Percentiles rank a stretch among this genome's conserved stretches.
phyloP scores from a whole-genome alignment of 2,113 vertebrate genomes.

The Chionis minor region DNA sequence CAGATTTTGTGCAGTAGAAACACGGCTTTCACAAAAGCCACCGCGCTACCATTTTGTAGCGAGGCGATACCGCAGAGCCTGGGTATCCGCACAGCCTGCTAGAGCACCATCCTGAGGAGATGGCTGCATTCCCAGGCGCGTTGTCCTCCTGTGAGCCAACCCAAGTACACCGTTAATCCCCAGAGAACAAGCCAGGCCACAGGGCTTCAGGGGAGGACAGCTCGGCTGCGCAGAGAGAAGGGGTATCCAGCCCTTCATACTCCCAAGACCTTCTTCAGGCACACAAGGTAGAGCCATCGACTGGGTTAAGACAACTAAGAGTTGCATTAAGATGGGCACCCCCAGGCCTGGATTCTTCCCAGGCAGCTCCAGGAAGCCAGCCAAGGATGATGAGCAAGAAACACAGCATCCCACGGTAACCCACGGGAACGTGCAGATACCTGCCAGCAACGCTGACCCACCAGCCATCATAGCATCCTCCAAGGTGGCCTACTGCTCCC shows the following conservation, averaged over 20 bases:
- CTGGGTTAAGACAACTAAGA: too few species aligned
- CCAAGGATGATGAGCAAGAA: background rate
- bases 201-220: background rate
- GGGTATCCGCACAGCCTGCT: accelerated
- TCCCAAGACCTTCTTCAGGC: background rate
- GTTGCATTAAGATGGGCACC: background rate
- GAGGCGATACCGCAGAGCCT: background rate
- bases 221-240: background rate
- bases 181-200: background rate
- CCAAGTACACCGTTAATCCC: accelerated
- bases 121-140: background rate
- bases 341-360: background rate
- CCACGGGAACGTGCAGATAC: background rate
- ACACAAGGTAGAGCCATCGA: background rate
- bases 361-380: background rate
- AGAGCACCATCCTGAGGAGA: background rate
- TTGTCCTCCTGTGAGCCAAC: background rate
- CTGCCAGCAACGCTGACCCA: background rate
- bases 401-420: background rate
- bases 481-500: accelerated
- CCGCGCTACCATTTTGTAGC: accelerated
- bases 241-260: too few species aligned
- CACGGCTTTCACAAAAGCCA: background rate
- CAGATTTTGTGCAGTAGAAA: accelerated
- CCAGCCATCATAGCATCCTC: background rate